Evolutionary conservation across 1,140 invertebrate species (phyloP).

Genomic region (Panulirus ornatus): DNA sequence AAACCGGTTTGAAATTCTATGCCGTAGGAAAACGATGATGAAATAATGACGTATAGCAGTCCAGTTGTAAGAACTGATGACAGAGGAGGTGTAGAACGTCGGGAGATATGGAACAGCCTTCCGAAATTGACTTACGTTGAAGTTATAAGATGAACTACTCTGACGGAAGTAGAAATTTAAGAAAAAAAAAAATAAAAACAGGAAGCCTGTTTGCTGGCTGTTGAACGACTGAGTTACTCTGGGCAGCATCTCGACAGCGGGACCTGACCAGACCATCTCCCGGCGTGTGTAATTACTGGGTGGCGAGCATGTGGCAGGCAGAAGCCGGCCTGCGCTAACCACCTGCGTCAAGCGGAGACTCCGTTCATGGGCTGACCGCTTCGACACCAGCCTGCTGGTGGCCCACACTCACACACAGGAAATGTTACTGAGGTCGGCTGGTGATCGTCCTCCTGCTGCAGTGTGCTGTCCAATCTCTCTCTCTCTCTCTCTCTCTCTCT

Average conservation of each 20-base stretch:
- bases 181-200: no score
- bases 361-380: neutral
- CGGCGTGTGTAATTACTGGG: neutral
- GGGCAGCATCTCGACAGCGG: neutral
- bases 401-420: neutral
- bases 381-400: neutral
- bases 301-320: slow-evolving; percentile 13
- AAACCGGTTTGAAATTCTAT: neutral
- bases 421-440: neutral
- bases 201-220: neutral
- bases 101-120: no score
- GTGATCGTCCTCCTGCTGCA: no score
- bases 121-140: no score
- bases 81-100: neutral
- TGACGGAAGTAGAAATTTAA: no score
- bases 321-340: neutral
- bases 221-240: neutral
- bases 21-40: neutral
- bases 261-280: neutral
- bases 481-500: no score
- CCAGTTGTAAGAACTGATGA: neutral
- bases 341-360: neutral
- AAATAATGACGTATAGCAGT: neutral
- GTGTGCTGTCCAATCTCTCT: no score
- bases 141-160: no score